A percentile compares a stretch with the other conserved stretches of the same genome.
Evolutionary conservation across 2,888 invertebrate species (phyloP).

Genomic region (Cryptops parisi): DNA sequence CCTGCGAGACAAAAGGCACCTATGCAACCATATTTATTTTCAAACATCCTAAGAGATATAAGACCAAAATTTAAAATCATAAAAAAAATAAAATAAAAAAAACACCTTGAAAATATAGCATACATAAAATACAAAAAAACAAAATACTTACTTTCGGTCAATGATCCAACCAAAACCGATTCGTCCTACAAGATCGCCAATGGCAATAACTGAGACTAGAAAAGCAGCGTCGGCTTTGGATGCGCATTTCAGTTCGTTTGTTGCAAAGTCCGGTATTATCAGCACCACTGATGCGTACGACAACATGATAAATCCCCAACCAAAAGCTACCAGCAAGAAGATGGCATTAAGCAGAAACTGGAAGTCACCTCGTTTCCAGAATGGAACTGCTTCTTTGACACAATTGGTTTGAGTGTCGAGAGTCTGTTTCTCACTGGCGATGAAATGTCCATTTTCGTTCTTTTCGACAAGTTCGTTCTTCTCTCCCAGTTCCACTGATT

Average conservation of each 20-base stretch:
- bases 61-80: not conserved
- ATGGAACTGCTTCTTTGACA: not conserved
- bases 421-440: not conserved
- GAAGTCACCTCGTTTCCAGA: not conserved
- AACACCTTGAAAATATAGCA: too few relatives aligned
- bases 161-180: slow-evolving; percentile 1
- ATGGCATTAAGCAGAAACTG: not conserved
- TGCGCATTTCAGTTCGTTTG: not conserved
- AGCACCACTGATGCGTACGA: not conserved
- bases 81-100: too few relatives aligned
- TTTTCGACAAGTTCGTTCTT: not conserved
- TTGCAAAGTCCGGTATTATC: not conserved
- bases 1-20: not conserved
- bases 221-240: not conserved
- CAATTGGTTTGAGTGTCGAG: not conserved
- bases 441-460: not conserved
- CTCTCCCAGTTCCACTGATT: not conserved
- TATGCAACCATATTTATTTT: not conserved
- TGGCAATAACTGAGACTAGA: slow-evolving; percentile 2
- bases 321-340: not conserved
- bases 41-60: not conserved
- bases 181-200: slow-evolving; percentile 1
- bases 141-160: not conserved
- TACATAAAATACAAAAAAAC: not conserved
- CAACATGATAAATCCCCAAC: not conserved